Evolutionary conservation across 2,113 vertebrate species (phyloP), one percentile per base, ranked within the genome.

Genomic region (Aldabrachelys gigantea): DNA sequence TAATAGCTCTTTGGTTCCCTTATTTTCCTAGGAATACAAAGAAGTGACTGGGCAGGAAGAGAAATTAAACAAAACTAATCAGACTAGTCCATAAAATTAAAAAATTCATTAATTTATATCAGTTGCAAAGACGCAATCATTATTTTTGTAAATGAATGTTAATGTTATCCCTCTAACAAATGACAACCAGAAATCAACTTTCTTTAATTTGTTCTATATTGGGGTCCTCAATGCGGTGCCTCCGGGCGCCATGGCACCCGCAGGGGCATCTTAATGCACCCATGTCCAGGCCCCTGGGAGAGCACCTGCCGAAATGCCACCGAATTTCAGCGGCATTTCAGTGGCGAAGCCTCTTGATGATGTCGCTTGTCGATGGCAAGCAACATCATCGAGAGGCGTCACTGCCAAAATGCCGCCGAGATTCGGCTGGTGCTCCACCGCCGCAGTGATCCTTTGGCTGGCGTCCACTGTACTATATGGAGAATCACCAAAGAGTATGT

Each of bases 101-200:
- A 56, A 47, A 87, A 8, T 89, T 6, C 31, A 27, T 69, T 92
- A 84, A 12, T 47, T 38, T n/a, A 14, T 91, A 24, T 38, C 62
- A 4, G 5, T 11, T 80, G 35, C 8, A 82, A 52, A 82, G 86
- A 80, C 59, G n/a, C n/a, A 52, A 76, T 7, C 49, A 25, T 84
- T 96, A 88, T 11, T 88, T 57, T 84, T 80, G n/a, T 44, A 87
- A 11, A 92, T 54, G 56, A 95, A 89, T 57, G 57, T 52, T 79
- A 10, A 35, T 47, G 27, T 69, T 86, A 10, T 49, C 95, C 57
- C 84, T n/a, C 59, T 90, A 86, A 47, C 80, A 96, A 94, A 86
- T 49, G 89, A 19, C 57, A 86, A 90, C 56, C 4, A 41, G 49
- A 79, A 91, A 29, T 1, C 1, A 87, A 2, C 84, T 44, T 80